phyloP scores from a whole-genome alignment of 1,140 invertebrate genomes.

The Pseudobourletiella spinata region DNA sequence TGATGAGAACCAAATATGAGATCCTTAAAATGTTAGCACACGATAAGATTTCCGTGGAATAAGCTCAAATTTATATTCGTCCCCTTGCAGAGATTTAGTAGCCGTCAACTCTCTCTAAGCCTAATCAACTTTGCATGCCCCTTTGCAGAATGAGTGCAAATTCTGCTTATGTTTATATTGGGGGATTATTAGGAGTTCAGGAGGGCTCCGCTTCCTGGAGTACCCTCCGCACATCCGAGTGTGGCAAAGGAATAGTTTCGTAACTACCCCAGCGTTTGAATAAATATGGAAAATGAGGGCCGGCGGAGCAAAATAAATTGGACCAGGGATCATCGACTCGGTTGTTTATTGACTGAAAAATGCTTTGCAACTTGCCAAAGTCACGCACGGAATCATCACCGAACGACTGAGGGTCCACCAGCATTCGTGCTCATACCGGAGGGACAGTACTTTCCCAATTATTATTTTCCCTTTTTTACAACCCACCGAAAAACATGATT shows the following conservation, averaged over 20 bases:
- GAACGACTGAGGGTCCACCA: too few relatives aligned
- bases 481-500: too few relatives aligned
- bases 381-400: too few relatives aligned
- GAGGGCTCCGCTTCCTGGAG: neutral
- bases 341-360: slow-evolving; percentile 7
- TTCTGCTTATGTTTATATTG: neutral
- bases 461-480: too few relatives aligned
- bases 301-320: neutral
- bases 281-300: neutral
- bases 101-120: too few relatives aligned
- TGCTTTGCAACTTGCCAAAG: neutral
- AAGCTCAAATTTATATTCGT: too few relatives aligned
- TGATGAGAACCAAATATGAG: too few relatives aligned
- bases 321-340: neutral
- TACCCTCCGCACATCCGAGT: neutral
- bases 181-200: neutral
- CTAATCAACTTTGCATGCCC: neutral
- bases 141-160: neutral
- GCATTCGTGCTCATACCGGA: neutral
- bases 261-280: too few relatives aligned
- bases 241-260: neutral
- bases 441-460: too few relatives aligned
- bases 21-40: too few relatives aligned
- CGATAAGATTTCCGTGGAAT: too few relatives aligned
- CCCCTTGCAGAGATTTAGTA: too few relatives aligned